Conservation (phyloP, 2,113 vertebrate genomes). For the Zosterops borbonicus region DNA sequence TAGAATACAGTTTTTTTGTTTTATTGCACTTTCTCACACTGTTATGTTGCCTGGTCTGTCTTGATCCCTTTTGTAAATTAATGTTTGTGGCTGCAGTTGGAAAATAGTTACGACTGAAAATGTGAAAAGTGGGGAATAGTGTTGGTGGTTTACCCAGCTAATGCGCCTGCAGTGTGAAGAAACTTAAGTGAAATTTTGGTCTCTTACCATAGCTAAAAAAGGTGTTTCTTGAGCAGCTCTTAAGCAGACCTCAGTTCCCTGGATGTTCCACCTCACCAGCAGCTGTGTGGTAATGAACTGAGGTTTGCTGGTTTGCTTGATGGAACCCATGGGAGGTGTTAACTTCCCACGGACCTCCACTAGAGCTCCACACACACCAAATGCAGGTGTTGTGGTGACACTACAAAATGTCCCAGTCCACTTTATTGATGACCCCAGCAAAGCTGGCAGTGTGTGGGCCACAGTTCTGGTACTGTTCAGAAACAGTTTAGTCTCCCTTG, state of each 20-base stretch:
- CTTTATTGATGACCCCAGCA: not conserved
- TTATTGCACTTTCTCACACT: not conserved
- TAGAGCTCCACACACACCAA: fast-evolving
- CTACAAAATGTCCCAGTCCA: fast-evolving
- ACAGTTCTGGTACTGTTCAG: not conserved
- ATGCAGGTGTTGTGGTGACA: not conserved
- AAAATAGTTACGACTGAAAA: not conserved
- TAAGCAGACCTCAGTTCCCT: not conserved
- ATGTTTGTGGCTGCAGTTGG: not conserved
- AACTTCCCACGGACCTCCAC: not conserved
- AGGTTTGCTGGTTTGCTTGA: not conserved
- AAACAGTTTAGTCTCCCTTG: not conserved
- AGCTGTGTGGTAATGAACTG: not conserved
- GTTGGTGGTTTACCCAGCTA: not conserved
- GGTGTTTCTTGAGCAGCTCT: not conserved
- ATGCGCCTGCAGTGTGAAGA: not conserved
- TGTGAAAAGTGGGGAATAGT: not conserved
- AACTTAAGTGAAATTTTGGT: not conserved
- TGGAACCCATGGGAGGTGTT: not conserved
- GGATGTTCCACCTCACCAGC: not conserved
- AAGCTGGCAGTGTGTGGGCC: fast-evolving
- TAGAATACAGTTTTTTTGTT: not conserved
- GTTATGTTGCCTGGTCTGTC: not conserved
- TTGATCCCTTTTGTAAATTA: not conserved
- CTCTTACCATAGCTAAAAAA: not conserved